phyloP scores from a whole-genome alignment of 2,888 invertebrate species.

The Tricholauxania praeusta region DNA sequence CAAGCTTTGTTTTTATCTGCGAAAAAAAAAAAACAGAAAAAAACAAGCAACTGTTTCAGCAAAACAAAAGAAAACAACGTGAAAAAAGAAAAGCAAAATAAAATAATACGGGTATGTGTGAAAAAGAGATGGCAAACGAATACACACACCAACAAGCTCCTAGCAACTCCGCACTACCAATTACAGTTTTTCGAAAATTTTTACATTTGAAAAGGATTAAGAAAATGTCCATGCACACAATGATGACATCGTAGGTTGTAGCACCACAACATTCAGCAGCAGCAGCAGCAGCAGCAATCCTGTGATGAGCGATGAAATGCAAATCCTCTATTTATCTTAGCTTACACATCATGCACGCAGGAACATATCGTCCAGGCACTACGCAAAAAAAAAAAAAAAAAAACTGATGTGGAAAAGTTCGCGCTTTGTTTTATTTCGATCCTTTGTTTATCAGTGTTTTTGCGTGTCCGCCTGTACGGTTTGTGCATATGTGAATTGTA shows the following conservation, averaged over 20 bases:
- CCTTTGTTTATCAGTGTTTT: background rate
- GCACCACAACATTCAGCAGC: background rate
- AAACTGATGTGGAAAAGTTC: background rate
- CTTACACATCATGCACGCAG: constrained; percentile 2
- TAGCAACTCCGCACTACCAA: background rate
- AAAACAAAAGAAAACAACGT: too few species aligned
- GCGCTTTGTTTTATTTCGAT: background rate
- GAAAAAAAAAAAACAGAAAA: too few species aligned
- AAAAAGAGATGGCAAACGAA: background rate
- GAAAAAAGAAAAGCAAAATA: too few species aligned
- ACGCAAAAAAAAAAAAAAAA: background rate
- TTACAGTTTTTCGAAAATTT: background rate
- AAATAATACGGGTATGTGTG: too few species aligned
- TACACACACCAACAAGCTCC: background rate
- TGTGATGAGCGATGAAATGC: constrained; percentile 13
- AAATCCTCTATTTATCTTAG: constrained; percentile 18
- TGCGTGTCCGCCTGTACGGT: background rate
- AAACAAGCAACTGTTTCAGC: too few species aligned
- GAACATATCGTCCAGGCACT: background rate
- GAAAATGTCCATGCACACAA: constrained; percentile 10
- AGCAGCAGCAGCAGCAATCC: background rate
- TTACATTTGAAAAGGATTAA: constrained; percentile 22
- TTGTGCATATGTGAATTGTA: background rate
- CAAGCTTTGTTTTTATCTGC: constrained; percentile 18
- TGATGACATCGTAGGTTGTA: background rate